Conservation (phyloP, 2,113 vertebrate genomes). For the Microcebus lehilahytsara region DNA sequence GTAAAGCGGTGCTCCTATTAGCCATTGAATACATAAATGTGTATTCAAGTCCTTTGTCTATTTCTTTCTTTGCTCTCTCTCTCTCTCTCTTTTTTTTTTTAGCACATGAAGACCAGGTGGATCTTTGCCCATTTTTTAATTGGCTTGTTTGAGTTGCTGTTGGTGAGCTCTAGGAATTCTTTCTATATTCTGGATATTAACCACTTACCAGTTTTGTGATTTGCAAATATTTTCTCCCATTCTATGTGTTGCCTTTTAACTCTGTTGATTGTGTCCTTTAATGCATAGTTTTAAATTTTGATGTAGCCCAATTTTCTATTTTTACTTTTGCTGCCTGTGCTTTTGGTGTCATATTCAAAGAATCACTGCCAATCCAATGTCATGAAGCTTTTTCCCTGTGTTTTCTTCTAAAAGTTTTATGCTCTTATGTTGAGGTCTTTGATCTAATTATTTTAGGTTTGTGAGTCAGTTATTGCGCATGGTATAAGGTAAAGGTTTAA, state of each 20-base stretch:
- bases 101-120: too few relatives aligned
- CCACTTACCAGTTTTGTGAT: too few relatives aligned
- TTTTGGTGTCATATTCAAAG: background rate
- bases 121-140: background rate
- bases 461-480: background rate
- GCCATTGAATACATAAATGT: background rate
- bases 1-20: background rate
- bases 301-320: background rate
- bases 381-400: background rate
- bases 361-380: background rate
- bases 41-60: too few relatives aligned
- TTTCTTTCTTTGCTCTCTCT: background rate
- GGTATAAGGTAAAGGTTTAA: background rate
- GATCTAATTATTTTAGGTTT: background rate
- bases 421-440: too few relatives aligned
- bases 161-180: too few relatives aligned
- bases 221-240: too few relatives aligned
- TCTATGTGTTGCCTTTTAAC: too few relatives aligned
- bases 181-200: too few relatives aligned
- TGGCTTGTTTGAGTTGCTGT: background rate
- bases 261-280: too few relatives aligned
- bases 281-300: background rate
- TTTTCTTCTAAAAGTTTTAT: too few relatives aligned
- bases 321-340: background rate
- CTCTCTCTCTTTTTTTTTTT: background rate